phyloP scores from a whole-genome alignment of 2,113 vertebrate genomes.

The Suricata suricatta region DNA sequence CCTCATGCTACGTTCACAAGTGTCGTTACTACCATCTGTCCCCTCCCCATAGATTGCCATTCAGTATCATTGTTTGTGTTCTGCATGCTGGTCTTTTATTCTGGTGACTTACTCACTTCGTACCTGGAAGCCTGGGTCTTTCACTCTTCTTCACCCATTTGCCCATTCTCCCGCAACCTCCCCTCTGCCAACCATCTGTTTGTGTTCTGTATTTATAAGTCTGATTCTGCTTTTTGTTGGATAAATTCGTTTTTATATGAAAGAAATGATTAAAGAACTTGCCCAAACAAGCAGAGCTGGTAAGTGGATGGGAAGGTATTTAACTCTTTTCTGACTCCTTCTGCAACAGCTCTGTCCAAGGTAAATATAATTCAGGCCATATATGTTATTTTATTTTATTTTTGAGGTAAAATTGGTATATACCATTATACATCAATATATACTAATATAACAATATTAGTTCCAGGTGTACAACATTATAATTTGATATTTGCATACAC shows the following conservation, averaged over 20 bases:
- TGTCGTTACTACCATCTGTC: not conserved
- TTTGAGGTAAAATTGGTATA: not conserved
- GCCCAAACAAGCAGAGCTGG: not conserved
- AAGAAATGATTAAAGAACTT: not conserved
- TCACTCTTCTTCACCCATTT: not conserved
- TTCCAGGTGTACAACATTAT: not conserved
- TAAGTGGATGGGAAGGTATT: not conserved
- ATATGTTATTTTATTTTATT: not conserved
- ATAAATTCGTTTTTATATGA: not conserved
- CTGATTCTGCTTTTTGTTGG: not conserved
- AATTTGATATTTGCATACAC: not conserved
- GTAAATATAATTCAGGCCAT: not conserved
- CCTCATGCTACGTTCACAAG: not conserved
- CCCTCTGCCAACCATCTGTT: not conserved
- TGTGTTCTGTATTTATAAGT: not conserved
- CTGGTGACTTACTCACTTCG: not conserved
- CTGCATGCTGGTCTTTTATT: not conserved
- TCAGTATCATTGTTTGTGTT: not conserved
- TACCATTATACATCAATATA: not conserved
- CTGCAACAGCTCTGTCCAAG: not conserved
- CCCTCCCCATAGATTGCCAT: not conserved
- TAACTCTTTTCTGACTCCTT: not conserved
- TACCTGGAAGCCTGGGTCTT: not conserved
- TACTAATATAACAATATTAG: not conserved
- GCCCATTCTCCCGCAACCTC: not conserved